Percentiles rank a stretch among this genome's conserved stretches.
These are phyloP conservation scores for Kradibia gibbosae DNA, from an alignment of 1,140 invertebrate species.

Conservation along the genomic window DNA sequence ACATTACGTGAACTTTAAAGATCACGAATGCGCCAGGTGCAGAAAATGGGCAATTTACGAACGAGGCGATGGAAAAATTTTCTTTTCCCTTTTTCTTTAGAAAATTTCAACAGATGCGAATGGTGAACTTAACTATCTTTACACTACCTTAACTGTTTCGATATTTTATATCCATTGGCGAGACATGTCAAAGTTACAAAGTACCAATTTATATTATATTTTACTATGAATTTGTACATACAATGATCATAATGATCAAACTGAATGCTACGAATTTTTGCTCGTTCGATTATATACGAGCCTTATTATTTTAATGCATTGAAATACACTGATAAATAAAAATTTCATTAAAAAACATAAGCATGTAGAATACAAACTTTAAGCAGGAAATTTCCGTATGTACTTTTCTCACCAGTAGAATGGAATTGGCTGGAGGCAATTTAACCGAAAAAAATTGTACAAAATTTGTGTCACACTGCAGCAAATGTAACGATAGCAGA, in stretches of 20 bases:
- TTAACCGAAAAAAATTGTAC: background rate
- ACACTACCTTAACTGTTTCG: constrained; percentile 30
- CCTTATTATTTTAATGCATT: background rate
- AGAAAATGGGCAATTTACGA: constrained; percentile 45
- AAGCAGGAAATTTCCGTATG: background rate
- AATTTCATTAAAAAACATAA: background rate
- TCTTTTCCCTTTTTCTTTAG: constrained; percentile 20
- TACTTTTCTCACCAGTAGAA: constrained; percentile 21
- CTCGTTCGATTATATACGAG: too few species aligned
- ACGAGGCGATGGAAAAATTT: constrained; percentile 39
- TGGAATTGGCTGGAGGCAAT: constrained; percentile 12
- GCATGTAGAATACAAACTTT: background rate
- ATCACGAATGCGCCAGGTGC: constrained; percentile 23
- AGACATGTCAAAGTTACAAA: background rate
- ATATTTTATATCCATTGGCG: constrained; percentile 36
- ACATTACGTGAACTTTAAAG: constrained; percentile 24
- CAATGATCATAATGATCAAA: too few species aligned
- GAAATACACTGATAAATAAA: background rate
- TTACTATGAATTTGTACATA: too few species aligned
- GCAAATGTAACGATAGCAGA: constrained; percentile 52
- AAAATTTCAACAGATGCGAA: constrained; percentile 39
- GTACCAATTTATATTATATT: background rate
- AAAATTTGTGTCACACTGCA: background rate
- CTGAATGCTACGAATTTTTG: too few species aligned
- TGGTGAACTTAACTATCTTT: constrained; percentile 27